Percentiles rank a stretch among this genome's conserved stretches.
Evolutionary conservation across 2,888 invertebrate genomes (phyloP).

Genomic region (Rhagonycha lutea): DNA sequence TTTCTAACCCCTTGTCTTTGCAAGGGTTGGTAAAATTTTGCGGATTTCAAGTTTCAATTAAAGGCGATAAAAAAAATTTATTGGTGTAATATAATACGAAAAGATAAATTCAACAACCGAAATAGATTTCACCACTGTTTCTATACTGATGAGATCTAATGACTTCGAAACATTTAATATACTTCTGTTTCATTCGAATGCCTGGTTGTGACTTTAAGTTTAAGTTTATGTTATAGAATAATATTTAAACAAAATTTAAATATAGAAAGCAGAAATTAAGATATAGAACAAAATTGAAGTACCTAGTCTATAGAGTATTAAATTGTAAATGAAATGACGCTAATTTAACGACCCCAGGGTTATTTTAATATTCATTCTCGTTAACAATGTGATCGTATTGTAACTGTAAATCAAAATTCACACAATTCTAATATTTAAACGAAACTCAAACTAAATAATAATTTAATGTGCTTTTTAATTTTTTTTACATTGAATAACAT

Average conservation of each 20-base stretch:
- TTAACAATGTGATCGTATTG: background rate
- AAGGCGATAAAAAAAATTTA: too few species aligned
- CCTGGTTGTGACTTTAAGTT: too few species aligned
- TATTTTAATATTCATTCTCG: background rate
- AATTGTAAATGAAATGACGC: constrained; percentile 37
- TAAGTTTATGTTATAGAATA: too few species aligned
- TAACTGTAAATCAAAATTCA: background rate
- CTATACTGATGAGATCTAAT: too few species aligned
- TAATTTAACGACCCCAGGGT: constrained; percentile 34
- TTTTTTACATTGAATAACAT: background rate
- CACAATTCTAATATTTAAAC: background rate
- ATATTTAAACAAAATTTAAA: background rate
- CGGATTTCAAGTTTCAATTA: too few species aligned
- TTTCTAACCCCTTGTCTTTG: too few species aligned
- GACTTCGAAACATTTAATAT: too few species aligned
- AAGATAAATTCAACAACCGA: too few species aligned
- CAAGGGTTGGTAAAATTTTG: too few species aligned
- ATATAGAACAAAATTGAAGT: constrained; percentile 34
- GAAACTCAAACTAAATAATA: background rate
- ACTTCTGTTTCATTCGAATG: too few species aligned
- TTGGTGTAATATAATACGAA: too few species aligned
- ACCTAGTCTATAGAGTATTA: constrained; percentile 23
- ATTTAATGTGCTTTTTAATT: background rate
- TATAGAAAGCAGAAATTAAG: constrained; percentile 16
- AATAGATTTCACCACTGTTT: too few species aligned